These are phyloP conservation scores for Rallus crepitans DNA, from an alignment of 2,797 vertebrate genomes.

Conservation along the genomic window DNA sequence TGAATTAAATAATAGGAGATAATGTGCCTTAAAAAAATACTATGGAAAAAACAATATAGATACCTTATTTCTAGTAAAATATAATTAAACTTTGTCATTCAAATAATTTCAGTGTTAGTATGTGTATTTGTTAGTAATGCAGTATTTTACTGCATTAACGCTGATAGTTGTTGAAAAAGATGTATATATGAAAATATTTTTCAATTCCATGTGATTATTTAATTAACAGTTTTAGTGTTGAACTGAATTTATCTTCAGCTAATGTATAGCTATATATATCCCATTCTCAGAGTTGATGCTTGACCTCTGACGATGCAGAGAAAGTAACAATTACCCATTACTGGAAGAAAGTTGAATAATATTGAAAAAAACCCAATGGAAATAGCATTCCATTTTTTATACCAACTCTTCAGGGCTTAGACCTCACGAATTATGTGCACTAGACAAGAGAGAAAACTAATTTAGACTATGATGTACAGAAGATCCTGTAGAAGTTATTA, in stretches of 20 bases:
- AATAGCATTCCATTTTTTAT: not conserved
- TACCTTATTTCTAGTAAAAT: not conserved
- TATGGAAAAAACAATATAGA: not conserved
- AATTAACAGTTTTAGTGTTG: not conserved
- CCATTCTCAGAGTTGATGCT: not conserved
- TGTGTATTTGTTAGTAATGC: no score
- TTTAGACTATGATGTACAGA: not conserved
- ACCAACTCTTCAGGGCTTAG: not conserved
- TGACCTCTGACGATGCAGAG: not conserved
- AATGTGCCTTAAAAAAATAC: not conserved
- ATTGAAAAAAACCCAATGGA: not conserved
- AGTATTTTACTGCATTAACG: not conserved
- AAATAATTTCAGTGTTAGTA: not conserved
- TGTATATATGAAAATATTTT: rapidly evolving
- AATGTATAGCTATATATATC: not conserved
- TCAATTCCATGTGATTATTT: not conserved
- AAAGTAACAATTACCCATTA: not conserved
- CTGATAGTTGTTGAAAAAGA: not conserved
- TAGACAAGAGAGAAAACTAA: not conserved
- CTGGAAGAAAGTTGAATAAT: not conserved
- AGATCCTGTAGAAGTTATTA: not conserved
- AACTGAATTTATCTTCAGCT: not conserved
- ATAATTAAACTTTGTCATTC: not conserved
- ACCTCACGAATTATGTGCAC: not conserved
- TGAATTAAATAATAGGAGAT: not conserved